These are phyloP conservation scores for Cartodere bifasciata DNA, from an alignment of 2,888 invertebrate species.

Conservation along the genomic window DNA sequence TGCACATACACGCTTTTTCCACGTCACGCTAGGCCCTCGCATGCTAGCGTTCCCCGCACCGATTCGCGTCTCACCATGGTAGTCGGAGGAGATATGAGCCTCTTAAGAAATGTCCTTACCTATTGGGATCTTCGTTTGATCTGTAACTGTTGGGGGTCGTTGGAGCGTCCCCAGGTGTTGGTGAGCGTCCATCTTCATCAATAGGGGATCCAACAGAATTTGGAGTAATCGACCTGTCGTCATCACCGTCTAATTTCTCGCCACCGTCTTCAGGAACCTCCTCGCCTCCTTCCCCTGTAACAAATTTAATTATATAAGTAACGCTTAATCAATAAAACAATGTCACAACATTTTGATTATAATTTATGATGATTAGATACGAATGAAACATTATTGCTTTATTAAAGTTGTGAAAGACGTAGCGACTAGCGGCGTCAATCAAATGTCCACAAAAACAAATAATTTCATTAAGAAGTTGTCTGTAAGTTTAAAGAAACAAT, in stretches of 20 bases:
- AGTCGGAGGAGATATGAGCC: too few relatives aligned
- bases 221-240: constrained; percentile 35
- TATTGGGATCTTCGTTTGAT: constrained; percentile 26
- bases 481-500: too few relatives aligned
- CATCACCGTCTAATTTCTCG: constrained; percentile 35
- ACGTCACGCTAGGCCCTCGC: too few relatives aligned
- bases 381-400: too few relatives aligned
- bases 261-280: constrained; percentile 36
- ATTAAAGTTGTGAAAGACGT: constrained; percentile 8
- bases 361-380: constrained; percentile 10
- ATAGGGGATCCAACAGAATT: constrained; percentile 29
- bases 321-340: neutral
- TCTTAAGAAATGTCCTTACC: constrained; percentile 18
- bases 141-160: constrained; percentile 31
- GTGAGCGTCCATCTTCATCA: constrained; percentile 31
- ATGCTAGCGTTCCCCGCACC: too few relatives aligned
- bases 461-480: too few relatives aligned
- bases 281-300: constrained; percentile 47
- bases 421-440: too few relatives aligned
- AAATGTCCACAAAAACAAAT: too few relatives aligned
- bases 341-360: constrained; percentile 8
- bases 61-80: too few relatives aligned
- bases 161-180: constrained; percentile 29
- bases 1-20: too few relatives aligned
- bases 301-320: constrained; percentile 7